Percentiles rank a stretch among this genome's conserved stretches.
These are phyloP conservation scores for Pocota personata DNA, from an alignment of 2,888 invertebrate species.

Conservation along the genomic window DNA sequence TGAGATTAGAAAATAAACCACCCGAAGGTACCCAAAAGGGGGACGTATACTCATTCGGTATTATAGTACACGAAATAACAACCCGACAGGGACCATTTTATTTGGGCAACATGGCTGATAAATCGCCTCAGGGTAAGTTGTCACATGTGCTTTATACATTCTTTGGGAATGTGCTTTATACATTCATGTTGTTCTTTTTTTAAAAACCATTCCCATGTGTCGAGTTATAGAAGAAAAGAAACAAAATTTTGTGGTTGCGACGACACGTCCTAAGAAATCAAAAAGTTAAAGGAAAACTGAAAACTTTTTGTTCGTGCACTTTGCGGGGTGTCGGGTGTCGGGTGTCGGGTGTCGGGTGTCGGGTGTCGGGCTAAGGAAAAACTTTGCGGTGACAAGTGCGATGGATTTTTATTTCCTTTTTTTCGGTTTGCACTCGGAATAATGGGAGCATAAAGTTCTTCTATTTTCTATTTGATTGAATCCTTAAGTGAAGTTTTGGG, in stretches of 20 bases:
- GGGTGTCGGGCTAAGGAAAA: background rate
- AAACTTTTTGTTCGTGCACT: background rate
- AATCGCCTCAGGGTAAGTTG: constrained; percentile 88
- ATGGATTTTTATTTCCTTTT: background rate
- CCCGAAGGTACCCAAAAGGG: constrained; percentile 93
- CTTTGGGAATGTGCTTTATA: background rate
- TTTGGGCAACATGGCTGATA: constrained; percentile 86
- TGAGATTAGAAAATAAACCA: constrained; percentile 87
- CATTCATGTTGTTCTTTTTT: no score
- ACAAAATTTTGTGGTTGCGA: constrained; percentile 4
- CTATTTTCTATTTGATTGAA: constrained; percentile 11
- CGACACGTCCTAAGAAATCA: background rate
- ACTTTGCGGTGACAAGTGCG: constrained; percentile 4
- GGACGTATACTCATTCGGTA: constrained; percentile 97
- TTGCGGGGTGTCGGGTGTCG: background rate
- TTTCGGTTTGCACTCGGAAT: background rate
- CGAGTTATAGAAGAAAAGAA: constrained; percentile 21
- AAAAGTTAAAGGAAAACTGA: constrained; percentile 34
- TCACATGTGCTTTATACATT: background rate
- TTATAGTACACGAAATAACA: constrained; percentile 96
- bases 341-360: no score
- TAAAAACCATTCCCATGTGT: no score
- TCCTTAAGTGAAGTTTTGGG: background rate
- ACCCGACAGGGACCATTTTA: constrained; percentile 94
- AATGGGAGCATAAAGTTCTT: background rate